phyloP scores from a whole-genome alignment of 2,888 invertebrate genomes.

The Meandrusa payeni region DNA sequence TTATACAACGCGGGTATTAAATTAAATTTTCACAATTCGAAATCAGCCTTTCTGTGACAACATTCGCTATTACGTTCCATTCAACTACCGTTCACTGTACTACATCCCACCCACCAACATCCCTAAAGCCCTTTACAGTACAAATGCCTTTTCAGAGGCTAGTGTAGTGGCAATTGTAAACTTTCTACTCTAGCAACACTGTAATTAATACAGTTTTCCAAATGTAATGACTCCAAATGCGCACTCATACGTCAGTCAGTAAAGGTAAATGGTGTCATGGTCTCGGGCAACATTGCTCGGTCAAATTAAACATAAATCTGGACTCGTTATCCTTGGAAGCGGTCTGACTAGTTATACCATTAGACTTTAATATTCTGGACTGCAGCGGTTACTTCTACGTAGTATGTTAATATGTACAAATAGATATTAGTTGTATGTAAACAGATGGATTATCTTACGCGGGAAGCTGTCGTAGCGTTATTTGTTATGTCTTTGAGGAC shows the following conservation, averaged over 20 bases:
- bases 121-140: neutral
- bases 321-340: conserved; percentile 36
- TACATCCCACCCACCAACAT: conserved; percentile 29
- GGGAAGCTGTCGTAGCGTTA: neutral
- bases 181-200: neutral
- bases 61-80: conserved; percentile 47
- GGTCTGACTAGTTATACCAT: conserved; percentile 48
- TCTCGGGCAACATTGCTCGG: too few relatives aligned
- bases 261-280: too few relatives aligned
- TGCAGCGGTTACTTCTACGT: neutral
- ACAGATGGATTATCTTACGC: neutral
- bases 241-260: too few relatives aligned
- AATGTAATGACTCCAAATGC: conserved; percentile 2
- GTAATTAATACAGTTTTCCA: neutral
- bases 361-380: conserved; percentile 37
- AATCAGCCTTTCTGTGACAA: conserved; percentile 67
- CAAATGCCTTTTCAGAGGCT: neutral
- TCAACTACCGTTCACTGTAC: conserved; percentile 38
- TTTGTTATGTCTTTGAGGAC: conserved; percentile 5
- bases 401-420: conserved; percentile 6
- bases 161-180: neutral
- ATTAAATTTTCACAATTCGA: conserved; percentile 38
- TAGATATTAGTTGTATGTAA: conserved; percentile 4
- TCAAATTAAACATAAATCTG: too few relatives aligned
- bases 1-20: conserved; percentile 9